phyloP scores from a whole-genome alignment of 2,888 invertebrate genomes.

The Phyllotreta cruciferae region DNA sequence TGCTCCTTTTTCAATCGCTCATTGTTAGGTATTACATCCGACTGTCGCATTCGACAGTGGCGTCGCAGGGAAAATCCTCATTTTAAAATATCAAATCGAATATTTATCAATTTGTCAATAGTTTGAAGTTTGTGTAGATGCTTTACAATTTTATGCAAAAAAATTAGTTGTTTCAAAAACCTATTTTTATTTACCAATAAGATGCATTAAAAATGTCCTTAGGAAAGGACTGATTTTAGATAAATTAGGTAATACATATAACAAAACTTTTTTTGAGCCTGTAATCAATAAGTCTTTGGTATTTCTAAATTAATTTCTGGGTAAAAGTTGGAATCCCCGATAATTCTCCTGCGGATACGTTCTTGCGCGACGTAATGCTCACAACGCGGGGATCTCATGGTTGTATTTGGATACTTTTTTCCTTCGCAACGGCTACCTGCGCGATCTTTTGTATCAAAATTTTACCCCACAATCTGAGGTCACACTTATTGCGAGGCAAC shows the following conservation, averaged over 20 bases:
- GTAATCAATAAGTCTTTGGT: too few relatives aligned
- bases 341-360: background rate
- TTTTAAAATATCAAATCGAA: background rate
- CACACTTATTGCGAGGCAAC: constrained; percentile 27
- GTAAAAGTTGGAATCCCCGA: too few relatives aligned
- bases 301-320: too few relatives aligned
- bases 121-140: too few relatives aligned
- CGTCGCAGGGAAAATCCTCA: background rate
- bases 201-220: too few relatives aligned
- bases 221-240: too few relatives aligned
- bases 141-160: too few relatives aligned
- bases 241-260: too few relatives aligned
- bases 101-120: too few relatives aligned
- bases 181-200: too few relatives aligned
- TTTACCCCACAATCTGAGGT: constrained; percentile 31
- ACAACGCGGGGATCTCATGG: constrained; percentile 2
- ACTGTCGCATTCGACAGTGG: constrained; percentile 13
- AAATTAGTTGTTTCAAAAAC: too few relatives aligned
- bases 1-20: constrained; percentile 21
- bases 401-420: constrained; percentile 31
- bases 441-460: constrained; percentile 27
- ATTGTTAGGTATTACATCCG: constrained; percentile 24
- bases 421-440: constrained; percentile 26
- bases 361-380: background rate
- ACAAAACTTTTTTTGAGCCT: too few relatives aligned